These are phyloP conservation scores for Chrysochloris asiatica DNA, from an alignment of 2,113 vertebrate genomes.

Conservation along the genomic window DNA sequence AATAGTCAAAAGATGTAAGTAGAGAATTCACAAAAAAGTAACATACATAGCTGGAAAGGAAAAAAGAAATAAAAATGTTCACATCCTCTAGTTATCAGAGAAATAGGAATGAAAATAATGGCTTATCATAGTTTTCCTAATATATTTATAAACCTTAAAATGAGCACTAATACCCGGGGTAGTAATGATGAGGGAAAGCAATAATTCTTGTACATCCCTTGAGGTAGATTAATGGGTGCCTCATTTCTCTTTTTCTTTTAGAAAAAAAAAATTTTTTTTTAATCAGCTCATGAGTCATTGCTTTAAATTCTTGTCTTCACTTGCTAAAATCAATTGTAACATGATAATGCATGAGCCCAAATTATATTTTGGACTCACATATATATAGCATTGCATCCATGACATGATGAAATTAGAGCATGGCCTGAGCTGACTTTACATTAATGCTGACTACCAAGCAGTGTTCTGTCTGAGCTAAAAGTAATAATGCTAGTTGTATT, in stretches of 20 bases:
- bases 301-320: constrained; percentile 59
- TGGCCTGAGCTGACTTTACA: background rate
- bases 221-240: background rate
- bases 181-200: background rate
- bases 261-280: constrained; percentile 66
- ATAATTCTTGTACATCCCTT: background rate
- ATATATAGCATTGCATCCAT: background rate
- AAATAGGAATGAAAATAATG: constrained; percentile 32
- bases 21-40: background rate
- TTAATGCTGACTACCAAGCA: background rate
- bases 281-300: constrained; percentile 47
- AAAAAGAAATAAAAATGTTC: background rate
- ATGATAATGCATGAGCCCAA: constrained; percentile 55
- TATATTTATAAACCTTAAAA: background rate
- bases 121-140: background rate
- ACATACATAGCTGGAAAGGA: background rate
- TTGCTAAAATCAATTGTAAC: constrained; percentile 65
- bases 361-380: constrained; percentile 44
- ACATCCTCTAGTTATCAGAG: background rate
- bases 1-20: background rate
- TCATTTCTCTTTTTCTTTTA: constrained; percentile 15
- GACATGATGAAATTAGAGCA: constrained; percentile 30
- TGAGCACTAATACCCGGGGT: background rate
- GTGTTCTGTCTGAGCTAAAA: background rate
- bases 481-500: background rate